Percentiles rank a stretch among this genome's conserved stretches.
These are phyloP conservation scores for Micropterix aruncella DNA, from an alignment of 2,888 invertebrate species.

Conservation along the genomic window DNA sequence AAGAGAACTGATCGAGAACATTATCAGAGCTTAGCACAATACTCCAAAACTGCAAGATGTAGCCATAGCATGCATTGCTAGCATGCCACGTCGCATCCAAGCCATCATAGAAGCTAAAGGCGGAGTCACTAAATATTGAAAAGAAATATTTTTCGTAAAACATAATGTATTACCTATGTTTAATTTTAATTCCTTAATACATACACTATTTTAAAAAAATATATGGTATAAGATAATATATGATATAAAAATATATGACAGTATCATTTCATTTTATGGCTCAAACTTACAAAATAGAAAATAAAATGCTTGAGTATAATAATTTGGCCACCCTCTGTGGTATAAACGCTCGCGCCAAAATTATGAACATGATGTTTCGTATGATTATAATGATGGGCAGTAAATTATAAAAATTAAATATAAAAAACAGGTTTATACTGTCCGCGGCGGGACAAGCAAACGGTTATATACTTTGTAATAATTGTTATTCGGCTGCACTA, in stretches of 20 bases:
- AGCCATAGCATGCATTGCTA: not conserved
- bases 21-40: not conserved
- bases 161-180: not conserved
- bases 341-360: too few relatives aligned
- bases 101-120: conserved; percentile 1
- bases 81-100: conserved; percentile 5
- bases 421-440: too few relatives aligned
- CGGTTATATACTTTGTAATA: too few relatives aligned
- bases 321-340: too few relatives aligned
- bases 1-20: too few relatives aligned
- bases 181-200: conserved; percentile 1
- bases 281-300: not conserved
- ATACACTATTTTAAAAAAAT: not conserved
- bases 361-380: too few relatives aligned
- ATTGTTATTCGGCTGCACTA: too few relatives aligned
- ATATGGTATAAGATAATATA: not conserved
- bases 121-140: conserved; percentile 1
- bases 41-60: conserved; percentile 1
- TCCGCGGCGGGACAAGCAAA: too few relatives aligned
- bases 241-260: too few relatives aligned
- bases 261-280: conserved; percentile 1
- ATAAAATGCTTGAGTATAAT: too few relatives aligned
- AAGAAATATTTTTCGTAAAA: not conserved
- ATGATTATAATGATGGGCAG: too few relatives aligned
- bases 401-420: too few relatives aligned